Evolutionary conservation across 2,888 invertebrate genomes (phyloP).

Genomic region (Trypoxylon attenuatum): DNA sequence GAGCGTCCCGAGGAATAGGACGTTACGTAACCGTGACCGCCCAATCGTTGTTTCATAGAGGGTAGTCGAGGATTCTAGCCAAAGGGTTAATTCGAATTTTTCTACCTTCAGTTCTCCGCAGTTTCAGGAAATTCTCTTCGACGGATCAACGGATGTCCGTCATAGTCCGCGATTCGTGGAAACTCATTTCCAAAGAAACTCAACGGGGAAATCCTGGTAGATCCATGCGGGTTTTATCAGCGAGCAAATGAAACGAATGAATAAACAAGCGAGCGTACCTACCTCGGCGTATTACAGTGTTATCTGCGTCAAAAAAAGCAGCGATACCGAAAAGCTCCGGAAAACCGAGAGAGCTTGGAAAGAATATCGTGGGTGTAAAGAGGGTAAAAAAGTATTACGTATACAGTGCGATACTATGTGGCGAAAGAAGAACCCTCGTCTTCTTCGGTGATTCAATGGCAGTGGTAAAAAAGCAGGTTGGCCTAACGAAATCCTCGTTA

Average conservation of each 20-base stretch:
- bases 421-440: not conserved
- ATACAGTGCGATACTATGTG: not conserved
- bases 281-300: too few relatives aligned
- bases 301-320: constrained; percentile 3
- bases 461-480: not conserved
- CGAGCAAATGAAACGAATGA: too few relatives aligned
- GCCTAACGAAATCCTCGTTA: constrained; percentile 11
- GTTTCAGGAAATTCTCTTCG: too few relatives aligned
- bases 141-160: too few relatives aligned
- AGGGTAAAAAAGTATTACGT: not conserved
- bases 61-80: too few relatives aligned
- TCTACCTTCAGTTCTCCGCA: too few relatives aligned
- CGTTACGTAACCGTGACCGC: constrained; percentile 24
- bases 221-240: too few relatives aligned
- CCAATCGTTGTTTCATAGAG: not conserved
- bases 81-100: too few relatives aligned
- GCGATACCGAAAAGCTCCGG: not conserved
- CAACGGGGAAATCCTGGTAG: too few relatives aligned
- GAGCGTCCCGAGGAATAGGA: constrained; percentile 3
- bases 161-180: constrained; percentile 3
- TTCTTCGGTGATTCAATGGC: constrained; percentile 26
- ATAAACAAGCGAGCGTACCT: too few relatives aligned
- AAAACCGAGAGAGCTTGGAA: not conserved
- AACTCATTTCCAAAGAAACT: too few relatives aligned
- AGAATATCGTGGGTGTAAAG: not conserved